Percentiles rank a stretch among this genome's conserved stretches.
Evolutionary conservation across 1,140 invertebrate species (phyloP).

Genomic region (Daktulosphaira vitifoliae): DNA sequence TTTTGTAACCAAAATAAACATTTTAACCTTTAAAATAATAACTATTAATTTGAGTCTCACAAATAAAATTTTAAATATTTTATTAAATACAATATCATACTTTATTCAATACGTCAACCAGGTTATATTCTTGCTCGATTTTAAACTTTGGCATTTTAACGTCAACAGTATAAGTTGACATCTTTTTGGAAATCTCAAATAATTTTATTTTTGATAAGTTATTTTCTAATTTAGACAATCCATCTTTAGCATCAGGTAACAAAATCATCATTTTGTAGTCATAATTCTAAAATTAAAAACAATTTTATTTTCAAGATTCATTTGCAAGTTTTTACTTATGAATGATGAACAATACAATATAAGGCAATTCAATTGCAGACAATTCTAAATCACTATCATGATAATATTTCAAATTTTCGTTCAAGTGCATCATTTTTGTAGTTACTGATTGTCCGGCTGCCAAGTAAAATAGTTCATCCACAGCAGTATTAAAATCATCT

Average conservation of each 20-base stretch:
- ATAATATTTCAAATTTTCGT: slow-evolving; percentile 46
- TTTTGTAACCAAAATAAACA: too few relatives aligned
- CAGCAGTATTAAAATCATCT: slow-evolving; percentile 47
- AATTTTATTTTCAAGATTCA: not conserved
- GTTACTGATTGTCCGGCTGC: slow-evolving; percentile 45
- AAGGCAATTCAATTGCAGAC: slow-evolving; percentile 51
- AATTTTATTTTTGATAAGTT: slow-evolving; percentile 21
- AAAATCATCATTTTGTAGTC: slow-evolving; percentile 19
- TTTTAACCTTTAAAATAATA: too few relatives aligned
- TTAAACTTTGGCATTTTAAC: slow-evolving; percentile 16
- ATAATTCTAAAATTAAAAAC: not conserved
- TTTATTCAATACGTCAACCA: not conserved
- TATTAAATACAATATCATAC: too few relatives aligned
- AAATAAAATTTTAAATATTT: too few relatives aligned
- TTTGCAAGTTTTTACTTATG: slow-evolving; percentile 41
- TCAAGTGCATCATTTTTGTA: slow-evolving; percentile 56
- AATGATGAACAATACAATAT: too few relatives aligned
- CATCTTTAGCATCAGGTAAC: slow-evolving; percentile 12
- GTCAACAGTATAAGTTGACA: not conserved
- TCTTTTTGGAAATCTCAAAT: slow-evolving; percentile 10
- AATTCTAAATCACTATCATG: slow-evolving; percentile 45
- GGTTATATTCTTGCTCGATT: not conserved
- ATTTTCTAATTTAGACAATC: not conserved
- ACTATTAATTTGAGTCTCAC: too few relatives aligned
- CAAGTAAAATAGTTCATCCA: slow-evolving; percentile 46